phyloP scores from a whole-genome alignment of 2,888 invertebrate genomes.

The Mystacides longicornis region DNA sequence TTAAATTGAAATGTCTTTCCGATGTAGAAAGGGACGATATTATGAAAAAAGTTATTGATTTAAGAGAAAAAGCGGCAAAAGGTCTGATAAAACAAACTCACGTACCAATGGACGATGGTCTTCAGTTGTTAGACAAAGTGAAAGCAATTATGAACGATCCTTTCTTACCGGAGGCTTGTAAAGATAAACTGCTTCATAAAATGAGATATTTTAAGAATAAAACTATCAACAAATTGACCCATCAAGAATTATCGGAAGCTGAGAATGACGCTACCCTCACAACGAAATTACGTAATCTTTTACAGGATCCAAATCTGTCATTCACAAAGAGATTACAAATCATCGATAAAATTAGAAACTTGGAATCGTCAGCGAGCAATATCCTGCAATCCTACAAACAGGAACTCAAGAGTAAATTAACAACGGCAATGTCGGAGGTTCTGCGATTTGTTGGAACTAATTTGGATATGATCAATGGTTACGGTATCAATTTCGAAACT shows the following conservation, averaged over 20 bases:
- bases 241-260: background rate
- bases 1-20: constrained; percentile 10
- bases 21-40: constrained; percentile 13
- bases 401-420: constrained; percentile 17
- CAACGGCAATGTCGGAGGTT: constrained; percentile 9
- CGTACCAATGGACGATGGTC: constrained; percentile 13
- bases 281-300: constrained; percentile 11
- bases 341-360: constrained; percentile 9
- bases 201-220: constrained; percentile 15
- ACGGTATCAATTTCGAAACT: constrained; percentile 17
- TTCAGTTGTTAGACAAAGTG: constrained; percentile 12
- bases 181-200: constrained; percentile 13
- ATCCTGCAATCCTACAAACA: constrained; percentile 12
- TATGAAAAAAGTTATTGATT: constrained; percentile 11
- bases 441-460: constrained; percentile 23
- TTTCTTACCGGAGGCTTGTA: constrained; percentile 10
- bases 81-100: constrained; percentile 12
- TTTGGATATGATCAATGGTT: constrained; percentile 19
- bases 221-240: constrained; percentile 6
- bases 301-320: constrained; percentile 14
- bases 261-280: constrained; percentile 8
- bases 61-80: constrained; percentile 12
- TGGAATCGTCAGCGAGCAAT: constrained; percentile 7
- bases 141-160: constrained; percentile 15
- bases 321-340: constrained; percentile 9